phyloP scores from a whole-genome alignment of 2,113 vertebrate species.

The Symphodus melops region DNA sequence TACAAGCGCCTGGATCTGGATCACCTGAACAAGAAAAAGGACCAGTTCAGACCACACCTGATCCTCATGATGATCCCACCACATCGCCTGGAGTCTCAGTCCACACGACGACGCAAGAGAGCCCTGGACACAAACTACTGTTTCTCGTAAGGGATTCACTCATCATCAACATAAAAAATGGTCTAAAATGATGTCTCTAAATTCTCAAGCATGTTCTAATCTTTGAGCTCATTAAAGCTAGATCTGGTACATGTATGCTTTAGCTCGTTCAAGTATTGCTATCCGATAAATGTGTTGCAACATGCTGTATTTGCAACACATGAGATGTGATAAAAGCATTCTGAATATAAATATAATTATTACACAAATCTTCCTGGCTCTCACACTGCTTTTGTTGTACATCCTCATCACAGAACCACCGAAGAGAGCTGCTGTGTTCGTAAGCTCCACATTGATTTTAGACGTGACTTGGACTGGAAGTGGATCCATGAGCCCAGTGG shows the following conservation, averaged over 20 bases:
- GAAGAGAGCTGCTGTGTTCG: slow-evolving; percentile 96
- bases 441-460: slow-evolving; percentile 93
- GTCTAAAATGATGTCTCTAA: no score
- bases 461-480: slow-evolving; percentile 94
- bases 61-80: slow-evolving; percentile 96
- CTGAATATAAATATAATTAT: neutral
- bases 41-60: slow-evolving; percentile 89
- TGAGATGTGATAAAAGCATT: neutral
- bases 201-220: no score
- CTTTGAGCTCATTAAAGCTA: no score
- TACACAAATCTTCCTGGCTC: no score
- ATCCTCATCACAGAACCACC: slow-evolving; percentile 80
- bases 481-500: slow-evolving; percentile 97
- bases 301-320: no score
- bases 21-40: slow-evolving; percentile 87
- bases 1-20: slow-evolving; percentile 88
- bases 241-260: no score
- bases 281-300: no score
- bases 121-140: slow-evolving; percentile 95
- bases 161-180: no score
- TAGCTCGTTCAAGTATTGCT: no score
- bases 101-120: slow-evolving; percentile 88
- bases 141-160: slow-evolving; percentile 85
- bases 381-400: neutral
- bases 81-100: slow-evolving; percentile 87